These are phyloP conservation scores for Junco hyemalis DNA, from an alignment of 2,113 vertebrate species.

Conservation along the genomic window DNA sequence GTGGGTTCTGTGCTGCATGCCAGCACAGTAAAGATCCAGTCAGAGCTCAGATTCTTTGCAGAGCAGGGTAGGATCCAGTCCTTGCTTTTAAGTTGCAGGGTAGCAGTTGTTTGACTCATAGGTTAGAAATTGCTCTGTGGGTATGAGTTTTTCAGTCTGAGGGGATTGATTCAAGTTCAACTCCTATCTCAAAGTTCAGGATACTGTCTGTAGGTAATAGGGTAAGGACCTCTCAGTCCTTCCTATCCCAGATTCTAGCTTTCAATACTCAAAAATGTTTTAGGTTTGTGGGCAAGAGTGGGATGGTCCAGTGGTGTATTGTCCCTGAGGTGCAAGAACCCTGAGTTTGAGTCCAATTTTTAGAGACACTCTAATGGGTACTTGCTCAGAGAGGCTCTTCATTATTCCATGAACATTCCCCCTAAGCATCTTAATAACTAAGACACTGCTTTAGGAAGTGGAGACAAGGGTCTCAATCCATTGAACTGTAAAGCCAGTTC, in stretches of 20 bases:
- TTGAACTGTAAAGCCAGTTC: not conserved
- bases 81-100: not conserved
- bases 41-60: not conserved
- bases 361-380: not conserved
- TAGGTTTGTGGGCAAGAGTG: not conserved
- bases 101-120: not conserved
- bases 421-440: not conserved
- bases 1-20: not conserved
- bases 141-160: not conserved
- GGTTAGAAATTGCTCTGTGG: not conserved
- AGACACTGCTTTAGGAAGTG: not conserved
- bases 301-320: not conserved
- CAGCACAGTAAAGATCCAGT: not conserved
- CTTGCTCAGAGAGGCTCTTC: not conserved
- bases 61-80: not conserved
- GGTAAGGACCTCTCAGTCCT: not conserved
- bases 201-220: not conserved
- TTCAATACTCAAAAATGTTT: not conserved
- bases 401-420: not conserved
- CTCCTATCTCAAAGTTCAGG: not conserved
- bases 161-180: not conserved
- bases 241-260: not conserved
- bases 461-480: not conserved
- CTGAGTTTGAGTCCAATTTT: not conserved
- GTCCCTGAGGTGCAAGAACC: not conserved